Conservation (phyloP, 2,113 vertebrate genomes). For the Vicugna pacos region DNA sequence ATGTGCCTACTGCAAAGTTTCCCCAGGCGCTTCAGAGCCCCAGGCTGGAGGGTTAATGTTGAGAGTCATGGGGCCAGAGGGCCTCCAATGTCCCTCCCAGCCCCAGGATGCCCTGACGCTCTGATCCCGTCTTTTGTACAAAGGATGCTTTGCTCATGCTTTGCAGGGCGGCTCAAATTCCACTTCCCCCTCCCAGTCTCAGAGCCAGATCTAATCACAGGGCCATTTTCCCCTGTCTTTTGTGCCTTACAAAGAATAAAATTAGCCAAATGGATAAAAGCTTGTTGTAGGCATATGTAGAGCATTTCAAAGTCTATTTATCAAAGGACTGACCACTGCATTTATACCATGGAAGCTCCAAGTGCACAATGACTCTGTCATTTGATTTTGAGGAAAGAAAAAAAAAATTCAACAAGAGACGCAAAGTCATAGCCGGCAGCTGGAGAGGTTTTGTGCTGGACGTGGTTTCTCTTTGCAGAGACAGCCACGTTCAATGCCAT, state of each 20-base stretch:
- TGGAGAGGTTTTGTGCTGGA: neutral
- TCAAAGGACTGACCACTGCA: slow-evolving; percentile 54
- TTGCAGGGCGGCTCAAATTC: neutral
- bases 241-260: slow-evolving; percentile 68
- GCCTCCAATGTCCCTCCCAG: neutral
- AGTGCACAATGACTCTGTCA: slow-evolving; percentile 42
- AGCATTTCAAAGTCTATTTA: slow-evolving; percentile 77
- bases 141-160: neutral
- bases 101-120: neutral
- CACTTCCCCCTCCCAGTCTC: neutral
- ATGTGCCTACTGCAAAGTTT: neutral
- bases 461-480: neutral
- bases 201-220: slow-evolving; percentile 76
- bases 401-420: neutral
- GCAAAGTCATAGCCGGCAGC: neutral
- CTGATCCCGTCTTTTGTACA: neutral
- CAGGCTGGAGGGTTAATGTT: neutral
- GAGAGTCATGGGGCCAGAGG: neutral
- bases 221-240: slow-evolving; percentile 67
- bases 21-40: neutral
- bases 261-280: slow-evolving; percentile 80
- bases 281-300: slow-evolving; percentile 71
- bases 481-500: neutral
- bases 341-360: slow-evolving; percentile 12
- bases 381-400: slow-evolving; percentile 62